These are phyloP conservation scores for Pimephales promelas DNA, from an alignment of 2,113 vertebrate genomes.

Conservation along the genomic window DNA sequence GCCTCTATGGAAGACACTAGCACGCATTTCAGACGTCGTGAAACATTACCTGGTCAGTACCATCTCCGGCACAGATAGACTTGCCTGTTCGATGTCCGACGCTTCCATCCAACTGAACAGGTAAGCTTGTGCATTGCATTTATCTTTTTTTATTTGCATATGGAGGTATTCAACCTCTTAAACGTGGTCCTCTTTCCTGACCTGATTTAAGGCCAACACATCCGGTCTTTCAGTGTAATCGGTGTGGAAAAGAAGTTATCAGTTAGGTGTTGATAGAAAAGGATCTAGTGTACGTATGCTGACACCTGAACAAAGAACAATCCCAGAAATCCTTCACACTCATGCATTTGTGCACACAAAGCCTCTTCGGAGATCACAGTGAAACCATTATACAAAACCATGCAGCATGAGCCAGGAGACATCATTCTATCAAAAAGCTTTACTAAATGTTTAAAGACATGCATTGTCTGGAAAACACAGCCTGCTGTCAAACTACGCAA, in stretches of 20 bases:
- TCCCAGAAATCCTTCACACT: slow-evolving; percentile 1
- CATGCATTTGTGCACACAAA: slow-evolving; percentile 6
- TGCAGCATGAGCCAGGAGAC: slow-evolving; percentile 16
- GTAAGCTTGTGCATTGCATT: neutral
- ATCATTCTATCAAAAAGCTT: slow-evolving; percentile 39
- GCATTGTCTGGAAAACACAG: slow-evolving; percentile 39
- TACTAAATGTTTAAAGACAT: slow-evolving; percentile 46
- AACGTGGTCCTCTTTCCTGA: neutral
- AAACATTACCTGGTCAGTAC: no score
- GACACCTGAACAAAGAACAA: slow-evolving; percentile 18
- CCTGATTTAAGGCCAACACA: neutral
- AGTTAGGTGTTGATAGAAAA: slow-evolving; percentile 44
- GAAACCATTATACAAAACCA: neutral
- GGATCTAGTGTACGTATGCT: slow-evolving; percentile 28
- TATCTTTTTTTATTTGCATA: neutral
- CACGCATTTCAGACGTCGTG: no score
- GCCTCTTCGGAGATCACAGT: neutral
- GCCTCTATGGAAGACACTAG: no score
- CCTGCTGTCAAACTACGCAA: slow-evolving; percentile 44
- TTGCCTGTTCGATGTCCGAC: no score
- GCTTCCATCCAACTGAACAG: no score
- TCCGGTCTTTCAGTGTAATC: slow-evolving; percentile 34
- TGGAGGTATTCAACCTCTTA: neutral
- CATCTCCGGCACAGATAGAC: no score
- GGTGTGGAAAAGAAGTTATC: slow-evolving; percentile 8